phyloP scores from a whole-genome alignment of 2,888 invertebrate genomes.

The Leucophenga montana region DNA sequence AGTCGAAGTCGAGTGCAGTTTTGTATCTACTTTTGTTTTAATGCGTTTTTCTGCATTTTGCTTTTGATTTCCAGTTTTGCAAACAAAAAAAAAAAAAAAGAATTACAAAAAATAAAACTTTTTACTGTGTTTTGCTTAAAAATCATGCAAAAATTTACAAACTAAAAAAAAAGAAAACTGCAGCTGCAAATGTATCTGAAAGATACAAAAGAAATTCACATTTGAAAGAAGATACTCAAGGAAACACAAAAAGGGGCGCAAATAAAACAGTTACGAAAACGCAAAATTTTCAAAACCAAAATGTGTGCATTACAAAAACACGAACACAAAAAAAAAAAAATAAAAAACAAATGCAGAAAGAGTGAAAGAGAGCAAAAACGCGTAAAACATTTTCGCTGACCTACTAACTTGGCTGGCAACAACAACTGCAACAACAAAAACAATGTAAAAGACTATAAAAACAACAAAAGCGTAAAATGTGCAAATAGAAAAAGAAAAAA shows the following conservation, averaged over 20 bases:
- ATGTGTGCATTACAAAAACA: slow-evolving; percentile 4
- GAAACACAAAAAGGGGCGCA: slow-evolving; percentile 39
- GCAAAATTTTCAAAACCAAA: no score
- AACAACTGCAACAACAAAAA: slow-evolving; percentile 36
- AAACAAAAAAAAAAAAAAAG: slow-evolving; percentile 9
- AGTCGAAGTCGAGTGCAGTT: slow-evolving; percentile 40
- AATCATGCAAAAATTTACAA: no score
- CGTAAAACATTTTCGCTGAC: slow-evolving; percentile 59
- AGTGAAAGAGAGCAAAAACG: slow-evolving; percentile 9
- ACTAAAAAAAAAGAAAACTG: neutral
- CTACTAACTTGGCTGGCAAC: slow-evolving; percentile 48
- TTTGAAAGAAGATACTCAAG: neutral
- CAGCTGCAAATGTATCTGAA: slow-evolving; percentile 16
- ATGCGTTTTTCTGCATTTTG: slow-evolving; percentile 31
- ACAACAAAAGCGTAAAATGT: slow-evolving; percentile 49
- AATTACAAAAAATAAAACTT: slow-evolving; percentile 43
- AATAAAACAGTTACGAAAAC: slow-evolving; percentile 41
- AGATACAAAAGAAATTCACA: slow-evolving; percentile 11
- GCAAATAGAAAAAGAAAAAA: slow-evolving; percentile 1
- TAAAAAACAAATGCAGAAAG: neutral
- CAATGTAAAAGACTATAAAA: slow-evolving; percentile 45
- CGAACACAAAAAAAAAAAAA: slow-evolving; percentile 6
- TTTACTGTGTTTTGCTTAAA: no score
- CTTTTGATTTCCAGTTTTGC: slow-evolving; percentile 55
- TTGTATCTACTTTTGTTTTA: slow-evolving; percentile 26